Evolutionary conservation across 64 coral and sea anemone species (phyloP).

Genomic region (Montipora foliosa): DNA sequence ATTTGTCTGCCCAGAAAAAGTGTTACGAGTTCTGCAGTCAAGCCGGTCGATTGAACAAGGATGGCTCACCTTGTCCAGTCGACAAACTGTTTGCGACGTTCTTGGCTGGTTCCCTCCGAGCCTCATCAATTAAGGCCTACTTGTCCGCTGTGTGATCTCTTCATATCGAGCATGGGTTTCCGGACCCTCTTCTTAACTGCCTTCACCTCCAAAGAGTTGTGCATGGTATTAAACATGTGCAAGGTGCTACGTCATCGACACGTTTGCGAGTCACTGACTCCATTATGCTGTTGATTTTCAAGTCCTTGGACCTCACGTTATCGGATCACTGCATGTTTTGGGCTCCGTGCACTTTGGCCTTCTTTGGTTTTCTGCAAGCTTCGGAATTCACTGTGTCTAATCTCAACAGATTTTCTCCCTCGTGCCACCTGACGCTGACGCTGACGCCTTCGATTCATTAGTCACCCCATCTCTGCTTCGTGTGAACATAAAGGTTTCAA

Average conservation of each 20-base stretch:
- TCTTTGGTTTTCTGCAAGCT: constrained; percentile 3
- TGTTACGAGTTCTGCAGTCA: no score
- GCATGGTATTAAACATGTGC: background rate
- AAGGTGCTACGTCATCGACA: background rate
- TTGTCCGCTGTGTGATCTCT: constrained; percentile 23
- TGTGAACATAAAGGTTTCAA: background rate
- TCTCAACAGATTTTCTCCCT: background rate
- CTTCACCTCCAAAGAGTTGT: constrained; percentile 21
- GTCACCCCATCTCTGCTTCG: background rate
- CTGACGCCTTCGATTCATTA: background rate
- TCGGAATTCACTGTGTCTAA: background rate
- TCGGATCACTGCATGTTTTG: constrained; percentile 18
- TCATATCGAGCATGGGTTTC: constrained; percentile 27
- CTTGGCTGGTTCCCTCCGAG: no score
- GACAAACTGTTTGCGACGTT: background rate
- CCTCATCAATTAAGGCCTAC: constrained; percentile 19
- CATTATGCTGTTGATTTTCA: background rate
- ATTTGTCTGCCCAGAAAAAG: background rate
- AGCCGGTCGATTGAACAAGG: no score
- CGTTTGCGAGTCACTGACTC: background rate
- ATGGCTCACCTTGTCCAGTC: no score
- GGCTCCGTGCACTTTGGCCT: background rate
- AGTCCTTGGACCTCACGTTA: no score
- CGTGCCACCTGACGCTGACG: background rate
- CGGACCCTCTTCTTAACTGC: constrained; percentile 4